These are phyloP conservation scores for Calliopsis andreniformis DNA, from an alignment of 1,140 invertebrate species.

Conservation along the genomic window DNA sequence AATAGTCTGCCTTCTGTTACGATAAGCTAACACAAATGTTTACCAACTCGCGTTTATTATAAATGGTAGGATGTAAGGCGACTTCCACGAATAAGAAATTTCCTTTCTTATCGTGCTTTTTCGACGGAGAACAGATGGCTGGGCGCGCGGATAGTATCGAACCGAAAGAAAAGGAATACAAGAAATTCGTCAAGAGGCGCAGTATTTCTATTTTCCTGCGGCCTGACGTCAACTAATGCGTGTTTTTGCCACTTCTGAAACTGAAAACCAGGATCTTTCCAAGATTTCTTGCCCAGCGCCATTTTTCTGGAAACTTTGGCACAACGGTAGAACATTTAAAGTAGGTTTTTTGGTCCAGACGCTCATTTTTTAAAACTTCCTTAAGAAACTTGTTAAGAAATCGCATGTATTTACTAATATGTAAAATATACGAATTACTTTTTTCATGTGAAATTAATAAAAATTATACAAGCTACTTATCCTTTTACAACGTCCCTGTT, in stretches of 20 bases:
- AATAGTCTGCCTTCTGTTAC: too few species aligned
- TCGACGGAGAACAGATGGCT: conserved; percentile 5
- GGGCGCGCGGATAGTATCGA: neutral
- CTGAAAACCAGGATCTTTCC: neutral
- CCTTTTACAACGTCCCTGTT: too few species aligned
- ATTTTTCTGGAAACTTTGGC: neutral
- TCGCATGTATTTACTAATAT: too few species aligned
- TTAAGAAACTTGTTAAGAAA: too few species aligned
- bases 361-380: too few species aligned
- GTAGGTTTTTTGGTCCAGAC: too few species aligned
- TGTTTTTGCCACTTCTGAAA: neutral
- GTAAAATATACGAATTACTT: too few species aligned
- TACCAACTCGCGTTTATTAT: too few species aligned
- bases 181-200: conserved; percentile 4
- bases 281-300: neutral
- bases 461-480: too few species aligned
- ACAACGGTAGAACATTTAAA: neutral
- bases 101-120: neutral
- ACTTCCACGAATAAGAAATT: neutral
- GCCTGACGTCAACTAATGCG: conserved; percentile 6
- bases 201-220: neutral
- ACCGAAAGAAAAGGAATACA: conserved; percentile 1
- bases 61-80: too few species aligned
- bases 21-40: too few species aligned
- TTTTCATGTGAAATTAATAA: too few species aligned